Percentiles rank a stretch among this genome's conserved stretches.
phyloP scores from a whole-genome alignment of 2,797 vertebrate species.

The Xiphorhynchus erythropygius region DNA sequence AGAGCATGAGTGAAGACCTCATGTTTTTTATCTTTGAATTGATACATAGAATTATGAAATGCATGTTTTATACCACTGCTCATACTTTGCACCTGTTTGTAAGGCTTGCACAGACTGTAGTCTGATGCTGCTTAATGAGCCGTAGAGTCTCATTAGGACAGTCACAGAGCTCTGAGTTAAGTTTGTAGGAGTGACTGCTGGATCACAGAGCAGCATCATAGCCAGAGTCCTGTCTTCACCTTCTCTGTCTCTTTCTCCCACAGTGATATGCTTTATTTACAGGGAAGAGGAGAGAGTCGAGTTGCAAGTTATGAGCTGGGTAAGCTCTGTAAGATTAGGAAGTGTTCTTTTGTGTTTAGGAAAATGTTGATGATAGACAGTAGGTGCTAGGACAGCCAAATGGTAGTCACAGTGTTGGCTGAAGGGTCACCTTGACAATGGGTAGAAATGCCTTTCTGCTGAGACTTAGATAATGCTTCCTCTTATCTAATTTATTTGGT shows the following conservation, averaged over 20 bases:
- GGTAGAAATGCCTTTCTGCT: neutral
- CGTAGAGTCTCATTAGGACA: fast-evolving
- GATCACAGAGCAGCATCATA: neutral
- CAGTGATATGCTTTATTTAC: neutral
- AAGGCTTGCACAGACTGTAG: neutral
- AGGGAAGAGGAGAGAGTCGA: neutral
- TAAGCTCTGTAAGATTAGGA: neutral
- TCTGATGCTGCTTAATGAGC: neutral
- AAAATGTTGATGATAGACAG: neutral
- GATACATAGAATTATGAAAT: neutral
- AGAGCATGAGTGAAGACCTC: neutral
- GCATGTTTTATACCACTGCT: neutral
- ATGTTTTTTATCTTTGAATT: neutral
- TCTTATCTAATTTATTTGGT: neutral
- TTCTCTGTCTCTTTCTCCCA: neutral
- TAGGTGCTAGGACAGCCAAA: neutral
- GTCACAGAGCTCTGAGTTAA: neutral
- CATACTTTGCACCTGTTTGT: neutral
- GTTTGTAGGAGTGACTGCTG: neutral
- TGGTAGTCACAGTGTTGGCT: neutral
- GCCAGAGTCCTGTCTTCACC: neutral
- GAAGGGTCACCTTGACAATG: neutral
- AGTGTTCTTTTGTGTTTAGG: neutral
- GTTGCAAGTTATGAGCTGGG: neutral
- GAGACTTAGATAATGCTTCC: neutral